Base-by-base conservation (phyloP, 2,113 vertebrate genomes). In the Pachypanchax playfairii region DNA sequence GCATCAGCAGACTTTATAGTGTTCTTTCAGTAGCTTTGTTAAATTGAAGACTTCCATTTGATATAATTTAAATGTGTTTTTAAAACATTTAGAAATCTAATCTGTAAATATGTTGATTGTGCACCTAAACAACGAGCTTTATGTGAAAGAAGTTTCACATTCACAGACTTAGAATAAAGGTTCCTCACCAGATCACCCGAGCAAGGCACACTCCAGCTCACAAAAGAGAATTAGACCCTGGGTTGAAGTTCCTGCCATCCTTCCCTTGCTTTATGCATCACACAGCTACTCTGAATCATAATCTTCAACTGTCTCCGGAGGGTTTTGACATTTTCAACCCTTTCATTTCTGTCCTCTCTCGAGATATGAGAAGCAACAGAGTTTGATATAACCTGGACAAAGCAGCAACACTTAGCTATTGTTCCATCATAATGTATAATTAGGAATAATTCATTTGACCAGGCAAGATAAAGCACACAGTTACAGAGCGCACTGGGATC, bases 381-480 rank as follows among this genome's bases (percentile, higher is more conserved):
- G 46, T 60, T 38, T 73, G 60, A 77, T 66, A 73, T 50, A 41
- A 66, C 65, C 57, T 60, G 53, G 15, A 84, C 77, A 82, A 86
- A 82, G 70, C 65, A 42, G 43, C 62, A 70, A 72, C 72, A 70
- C 54, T 58, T 65, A 13, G 15, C 55, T 59, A 69, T 76, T 87
- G 75, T 87, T 82, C 58, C 61, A 33, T 21, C 65, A 76, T 77
- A 83, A 86, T 85, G 53, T n/a, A 24, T 61, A 86, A 82, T 84
- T 77, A 80, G 63, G 63, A 70, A 35, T 74, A 82, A 71, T 39
- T 76, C 51, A 57, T 73, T 63, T 71, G 70, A 79, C 72, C 28
- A 17, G 56, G 60, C 17, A 22, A 82, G 84, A 85, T 80, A 77
- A 76, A 82, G 66, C 48, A 48, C 15, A 1, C 48, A 47, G 56